phyloP scores from a whole-genome alignment of 2,888 invertebrate genomes.

The Acanthosepion pharaonis region DNA sequence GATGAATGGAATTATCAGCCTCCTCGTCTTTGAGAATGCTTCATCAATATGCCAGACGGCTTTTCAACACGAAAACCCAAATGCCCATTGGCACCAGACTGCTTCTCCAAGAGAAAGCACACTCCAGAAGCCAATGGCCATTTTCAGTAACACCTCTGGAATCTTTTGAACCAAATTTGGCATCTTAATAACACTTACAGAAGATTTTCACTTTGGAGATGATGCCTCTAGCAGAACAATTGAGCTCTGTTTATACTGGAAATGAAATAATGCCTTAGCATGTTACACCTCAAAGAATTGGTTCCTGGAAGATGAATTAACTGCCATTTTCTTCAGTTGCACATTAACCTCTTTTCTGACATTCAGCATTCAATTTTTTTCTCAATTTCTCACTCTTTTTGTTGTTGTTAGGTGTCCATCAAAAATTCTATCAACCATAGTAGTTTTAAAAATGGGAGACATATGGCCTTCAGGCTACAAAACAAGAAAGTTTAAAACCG shows the following conservation, averaged over 20 bases:
- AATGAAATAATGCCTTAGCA: not conserved
- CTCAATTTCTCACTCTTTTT: too few species aligned
- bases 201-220: not conserved
- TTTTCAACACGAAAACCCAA: conserved; percentile 18
- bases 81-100: not conserved
- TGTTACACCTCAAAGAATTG: conserved; percentile 18
- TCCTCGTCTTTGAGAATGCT: not conserved
- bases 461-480: too few species aligned
- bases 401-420: too few species aligned
- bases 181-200: not conserved
- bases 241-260: not conserved
- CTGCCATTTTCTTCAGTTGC: not conserved
- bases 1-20: not conserved
- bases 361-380: not conserved
- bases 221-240: not conserved
- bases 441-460: too few species aligned
- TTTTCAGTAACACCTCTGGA: not conserved
- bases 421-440: too few species aligned
- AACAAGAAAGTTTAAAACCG: too few species aligned
- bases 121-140: not conserved
- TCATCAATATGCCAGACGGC: not conserved
- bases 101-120: not conserved
- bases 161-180: not conserved
- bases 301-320: not conserved
- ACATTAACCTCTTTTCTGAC: not conserved